A percentile compares a stretch with the other conserved stretches of the same genome.
Conservation (phyloP, 2,113 vertebrate genomes). For the Takifugu flavidus region DNA sequence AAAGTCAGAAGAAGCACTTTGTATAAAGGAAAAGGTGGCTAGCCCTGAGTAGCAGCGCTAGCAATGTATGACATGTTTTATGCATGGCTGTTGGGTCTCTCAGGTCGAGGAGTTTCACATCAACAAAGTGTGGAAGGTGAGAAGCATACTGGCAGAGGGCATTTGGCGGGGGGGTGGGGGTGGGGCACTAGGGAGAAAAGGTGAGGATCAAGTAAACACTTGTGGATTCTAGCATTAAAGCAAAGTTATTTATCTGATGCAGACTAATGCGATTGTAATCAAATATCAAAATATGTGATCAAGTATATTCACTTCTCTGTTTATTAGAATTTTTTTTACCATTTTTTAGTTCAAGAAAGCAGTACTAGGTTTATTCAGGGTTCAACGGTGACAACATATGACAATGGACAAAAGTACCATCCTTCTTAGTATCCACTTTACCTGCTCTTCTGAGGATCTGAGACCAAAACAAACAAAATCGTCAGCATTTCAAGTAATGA, state of each 20-base stretch:
- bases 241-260: constrained; percentile 3
- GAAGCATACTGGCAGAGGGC: constrained; percentile 39
- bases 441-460: no score
- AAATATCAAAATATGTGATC: neutral
- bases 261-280: neutral
- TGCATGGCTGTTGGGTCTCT: constrained; percentile 61
- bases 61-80: constrained; percentile 63
- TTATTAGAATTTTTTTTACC: neutral
- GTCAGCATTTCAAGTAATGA: neutral
- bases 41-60: constrained; percentile 34
- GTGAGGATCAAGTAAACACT: constrained; percentile 26
- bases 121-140: constrained; percentile 63
- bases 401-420: no score
- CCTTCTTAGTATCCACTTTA: no score
- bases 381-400: no score
- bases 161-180: neutral
- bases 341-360: neutral
- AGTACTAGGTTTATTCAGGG: no score
- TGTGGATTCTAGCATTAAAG: constrained; percentile 14
- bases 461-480: neutral
- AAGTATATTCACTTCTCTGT: neutral
- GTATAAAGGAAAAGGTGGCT: constrained; percentile 57
- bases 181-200: constrained; percentile 11
- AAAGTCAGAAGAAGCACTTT: constrained; percentile 59
- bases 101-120: constrained; percentile 61